Base-by-base conservation (phyloP, 2,888 invertebrate genomes). In the Pycnomerus fuliginosus region DNA sequence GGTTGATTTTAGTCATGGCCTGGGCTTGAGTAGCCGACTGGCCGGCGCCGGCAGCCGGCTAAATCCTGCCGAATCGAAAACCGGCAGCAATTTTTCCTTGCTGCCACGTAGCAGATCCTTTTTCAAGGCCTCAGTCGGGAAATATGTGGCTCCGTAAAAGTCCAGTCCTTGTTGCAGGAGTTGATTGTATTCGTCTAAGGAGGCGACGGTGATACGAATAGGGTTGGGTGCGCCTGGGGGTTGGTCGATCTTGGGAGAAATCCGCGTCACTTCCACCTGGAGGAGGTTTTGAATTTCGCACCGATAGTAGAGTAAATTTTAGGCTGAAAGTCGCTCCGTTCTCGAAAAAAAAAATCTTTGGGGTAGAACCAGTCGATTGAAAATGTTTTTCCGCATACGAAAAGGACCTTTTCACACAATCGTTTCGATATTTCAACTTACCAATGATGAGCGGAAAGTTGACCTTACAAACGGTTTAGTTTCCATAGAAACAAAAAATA, bases 71-170 rank as follows among this genome's bases (percentile, higher is more conserved):
- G 89, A 85, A 72, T 90, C 90, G 70, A 90, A 90, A 34, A 90
- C 90, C 16, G 90, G 90, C 56, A 88, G 52, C 33, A 69, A 43
- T 7, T 61, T 58, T 43, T 74, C 69, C 69, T 76, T 69, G 60
- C 79, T 64, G 76, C 79, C 65, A 44, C 82, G 77, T 16, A 84
- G 80, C 50, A 80, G 78, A 24, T 83, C 84, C 53, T 71, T 71
- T 53, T 70, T 71, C 28, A 71, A 50, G 50, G 87, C 79, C 68
- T 90, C 90, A 2, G 89, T 88, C 32, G 90, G 90, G 73, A 90
- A 90, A 75, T 85, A 90, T 14, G 90, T 90, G 28, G 90, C 90
- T 12, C 89, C 90, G 67, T 89, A 90, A 75, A 90, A 90, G 73
- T 90, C 89, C 44, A 90, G 75, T 0, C 90, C 90, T 62, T 88